phyloP scores from a whole-genome alignment of 2,888 invertebrate genomes.

The Xanthia icteritia region DNA sequence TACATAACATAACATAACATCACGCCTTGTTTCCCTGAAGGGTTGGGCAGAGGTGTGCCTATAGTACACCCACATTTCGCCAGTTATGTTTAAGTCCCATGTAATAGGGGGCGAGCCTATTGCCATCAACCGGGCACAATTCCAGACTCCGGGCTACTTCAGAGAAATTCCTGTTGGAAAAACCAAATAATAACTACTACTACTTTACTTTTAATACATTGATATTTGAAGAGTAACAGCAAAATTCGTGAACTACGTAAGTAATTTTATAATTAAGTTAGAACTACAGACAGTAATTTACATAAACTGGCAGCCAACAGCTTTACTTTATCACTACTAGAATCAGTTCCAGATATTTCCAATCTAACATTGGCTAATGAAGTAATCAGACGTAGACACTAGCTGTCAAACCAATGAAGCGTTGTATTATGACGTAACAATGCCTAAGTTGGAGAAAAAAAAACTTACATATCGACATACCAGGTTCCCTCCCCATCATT shows the following conservation, averaged over 20 bases:
- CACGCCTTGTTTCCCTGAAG: no score
- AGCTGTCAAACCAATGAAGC: slow-evolving; percentile 59
- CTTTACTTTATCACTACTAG: slow-evolving; percentile 32
- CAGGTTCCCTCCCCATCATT: slow-evolving; percentile 56
- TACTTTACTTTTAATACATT: no score
- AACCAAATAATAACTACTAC: no score
- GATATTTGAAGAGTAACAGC: no score
- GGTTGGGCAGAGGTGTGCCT: no score
- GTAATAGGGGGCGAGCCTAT: no score
- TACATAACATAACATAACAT: no score
- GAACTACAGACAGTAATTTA: slow-evolving; percentile 37
- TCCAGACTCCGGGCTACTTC: no score
- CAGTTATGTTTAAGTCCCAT: no score
- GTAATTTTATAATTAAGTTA: slow-evolving; percentile 29
- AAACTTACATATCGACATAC: slow-evolving; percentile 54
- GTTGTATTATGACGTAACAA: slow-evolving; percentile 60
- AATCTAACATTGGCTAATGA: slow-evolving; percentile 51
- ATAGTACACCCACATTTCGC: no score
- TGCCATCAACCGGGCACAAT: no score
- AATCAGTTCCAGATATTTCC: slow-evolving; percentile 47
- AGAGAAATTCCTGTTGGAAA: no score
- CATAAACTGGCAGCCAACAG: slow-evolving; percentile 41
- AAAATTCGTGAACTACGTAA: slow-evolving; percentile 1
- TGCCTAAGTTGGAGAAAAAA: slow-evolving; percentile 53
- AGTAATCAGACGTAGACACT: slow-evolving; percentile 56